A percentile compares a stretch with the other conserved stretches of the same genome.
These are phyloP conservation scores for Promerops cafer DNA, from an alignment of 2,113 vertebrate genomes.

Conservation along the genomic window DNA sequence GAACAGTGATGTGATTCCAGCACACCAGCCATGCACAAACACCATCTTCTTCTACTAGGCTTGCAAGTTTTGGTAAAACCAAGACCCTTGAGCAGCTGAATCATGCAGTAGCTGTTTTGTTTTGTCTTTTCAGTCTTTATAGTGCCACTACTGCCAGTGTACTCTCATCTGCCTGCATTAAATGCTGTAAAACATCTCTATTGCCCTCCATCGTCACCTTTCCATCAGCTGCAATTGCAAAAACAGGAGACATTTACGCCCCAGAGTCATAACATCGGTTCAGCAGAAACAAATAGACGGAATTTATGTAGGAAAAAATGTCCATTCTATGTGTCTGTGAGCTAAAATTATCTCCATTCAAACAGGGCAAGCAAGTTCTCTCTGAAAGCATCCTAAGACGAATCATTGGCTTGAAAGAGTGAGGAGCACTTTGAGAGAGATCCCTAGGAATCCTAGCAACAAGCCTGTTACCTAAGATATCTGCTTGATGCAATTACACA, in stretches of 20 bases:
- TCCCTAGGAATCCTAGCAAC: constrained; percentile 33
- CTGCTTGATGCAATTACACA: not conserved
- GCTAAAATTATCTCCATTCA: not conserved
- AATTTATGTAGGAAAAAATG: not conserved
- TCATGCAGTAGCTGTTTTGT: not conserved
- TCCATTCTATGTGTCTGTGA: not conserved
- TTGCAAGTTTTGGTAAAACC: not conserved
- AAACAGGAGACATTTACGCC: not conserved
- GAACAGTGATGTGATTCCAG: not conserved
- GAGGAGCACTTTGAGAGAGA: not conserved
- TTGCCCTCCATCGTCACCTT: not conserved
- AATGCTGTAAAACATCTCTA: not conserved
- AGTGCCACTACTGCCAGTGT: not conserved
- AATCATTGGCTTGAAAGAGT: not conserved
- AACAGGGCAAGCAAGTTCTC: not conserved
- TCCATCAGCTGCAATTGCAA: not conserved
- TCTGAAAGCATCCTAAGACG: not conserved
- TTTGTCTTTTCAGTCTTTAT: not conserved
- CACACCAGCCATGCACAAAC: not conserved
- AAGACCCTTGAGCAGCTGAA: not conserved
- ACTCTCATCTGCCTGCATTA: not conserved
- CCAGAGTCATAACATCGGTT: not conserved
- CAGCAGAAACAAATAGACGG: not conserved
- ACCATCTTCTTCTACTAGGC: not conserved
- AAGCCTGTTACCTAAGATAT: not conserved